phyloP scores from a whole-genome alignment of 2,797 vertebrate genomes.

The Aldrovandia affinis region DNA sequence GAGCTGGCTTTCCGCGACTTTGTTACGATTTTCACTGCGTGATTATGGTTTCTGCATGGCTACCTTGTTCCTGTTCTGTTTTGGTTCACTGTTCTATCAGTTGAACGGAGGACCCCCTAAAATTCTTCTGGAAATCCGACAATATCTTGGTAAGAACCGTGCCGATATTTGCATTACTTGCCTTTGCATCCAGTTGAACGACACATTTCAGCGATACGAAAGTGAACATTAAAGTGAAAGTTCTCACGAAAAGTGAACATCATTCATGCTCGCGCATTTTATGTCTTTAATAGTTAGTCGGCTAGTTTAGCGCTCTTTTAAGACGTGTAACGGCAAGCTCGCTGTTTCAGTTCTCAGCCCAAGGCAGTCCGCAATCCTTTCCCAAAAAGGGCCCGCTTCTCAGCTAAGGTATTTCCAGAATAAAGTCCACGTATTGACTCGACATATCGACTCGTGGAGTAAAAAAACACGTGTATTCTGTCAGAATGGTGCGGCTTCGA shows the following conservation, averaged over 20 bases:
- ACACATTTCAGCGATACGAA: background rate
- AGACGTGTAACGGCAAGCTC: constrained; percentile 39
- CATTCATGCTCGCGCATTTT: background rate
- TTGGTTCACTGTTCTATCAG: constrained; percentile 91
- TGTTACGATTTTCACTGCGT: constrained; percentile 83
- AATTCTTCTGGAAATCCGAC: constrained; percentile 89
- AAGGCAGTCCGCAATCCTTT: background rate
- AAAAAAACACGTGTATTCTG: background rate
- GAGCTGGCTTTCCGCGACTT: constrained; percentile 70
- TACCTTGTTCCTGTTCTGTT: constrained; percentile 88
- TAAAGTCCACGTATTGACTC: background rate
- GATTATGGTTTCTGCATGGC: constrained; percentile 94
- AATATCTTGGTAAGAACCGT: constrained; percentile 89
- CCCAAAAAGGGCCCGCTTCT: constrained; percentile 12
- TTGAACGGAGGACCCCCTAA: constrained; percentile 91
- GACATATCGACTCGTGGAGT: too few species aligned
- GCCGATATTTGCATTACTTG: background rate
- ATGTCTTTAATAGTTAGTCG: background rate
- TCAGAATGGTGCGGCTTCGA: background rate
- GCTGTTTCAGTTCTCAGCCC: constrained; percentile 4
- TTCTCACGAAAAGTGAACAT: too few species aligned
- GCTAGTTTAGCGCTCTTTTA: constrained; percentile 1
- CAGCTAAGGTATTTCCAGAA: background rate
- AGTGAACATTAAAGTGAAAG: background rate
- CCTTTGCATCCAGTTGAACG: background rate